Evolutionary conservation across 2,797 vertebrate species (phyloP), one percentile per base, ranked within the genome.

Genomic region (Tenualosa thibaudeaui): DNA sequence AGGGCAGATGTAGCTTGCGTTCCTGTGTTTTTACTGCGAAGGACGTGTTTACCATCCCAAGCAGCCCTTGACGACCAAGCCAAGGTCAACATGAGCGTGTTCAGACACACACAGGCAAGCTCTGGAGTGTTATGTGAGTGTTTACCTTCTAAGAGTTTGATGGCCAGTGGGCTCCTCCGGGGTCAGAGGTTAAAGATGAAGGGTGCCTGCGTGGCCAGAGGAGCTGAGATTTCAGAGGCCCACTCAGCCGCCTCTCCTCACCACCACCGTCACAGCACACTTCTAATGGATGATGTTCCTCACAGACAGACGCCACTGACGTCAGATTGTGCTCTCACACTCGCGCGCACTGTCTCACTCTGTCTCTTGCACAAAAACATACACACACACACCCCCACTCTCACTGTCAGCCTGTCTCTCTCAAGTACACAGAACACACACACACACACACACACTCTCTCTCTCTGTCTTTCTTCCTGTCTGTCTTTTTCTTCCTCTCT

Each of bases 281-380:
- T 86, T 92, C 90, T 93, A 92, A 93, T 91, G 88, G 90, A 89
- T 87, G 88, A 92, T 93, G 89, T 89, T 89, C 84, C 90, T 93
- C 88, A 87, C 93, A 93, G 92, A 88, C 82, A 3, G 24, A 89
- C 92, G 93, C 90, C 88, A 91, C 93, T 95, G 93, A 95, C 93
- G 92, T 95, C 94, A 94, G 86, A 85, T 24, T 19, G 2, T 81
- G 17, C 54, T 5, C 51, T 26, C 62, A 24, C 12, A 49, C 31
- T 37, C 54, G 4, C 54, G 17, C 54, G 17, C 54, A 56, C 50
- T 12, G 50, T 51, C 50, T 51, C 50, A 8, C 9, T 51, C 50
- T 9, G 7, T 9, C 50, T 51, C 68, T 9, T 8, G 4, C 68
- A 58, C 53, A 49, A 40, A 75, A 19, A 19, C 75, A 62, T 58